Evolutionary conservation across 2,888 invertebrate genomes (phyloP).

Genomic region (Julus scanicus): DNA sequence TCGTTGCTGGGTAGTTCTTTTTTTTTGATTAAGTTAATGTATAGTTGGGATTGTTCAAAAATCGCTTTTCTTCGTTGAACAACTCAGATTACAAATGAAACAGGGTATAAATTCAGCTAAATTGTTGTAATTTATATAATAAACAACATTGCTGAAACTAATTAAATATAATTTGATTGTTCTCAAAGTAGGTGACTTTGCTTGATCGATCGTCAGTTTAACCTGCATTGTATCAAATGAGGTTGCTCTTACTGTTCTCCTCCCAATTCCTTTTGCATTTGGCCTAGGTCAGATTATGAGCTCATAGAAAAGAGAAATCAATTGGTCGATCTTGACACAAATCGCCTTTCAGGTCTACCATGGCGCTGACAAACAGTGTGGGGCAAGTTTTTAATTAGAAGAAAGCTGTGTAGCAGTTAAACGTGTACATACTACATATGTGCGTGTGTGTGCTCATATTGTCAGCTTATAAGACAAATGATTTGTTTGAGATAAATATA

Average conservation of each 20-base stretch:
- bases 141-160: neutral
- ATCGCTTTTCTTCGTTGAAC: too few species aligned
- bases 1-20: too few species aligned
- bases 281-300: neutral
- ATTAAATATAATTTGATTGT: neutral
- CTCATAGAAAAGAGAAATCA: neutral
- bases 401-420: neutral
- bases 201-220: neutral
- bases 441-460: neutral
- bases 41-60: too few species aligned
- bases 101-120: neutral
- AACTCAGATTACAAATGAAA: neutral
- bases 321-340: neutral
- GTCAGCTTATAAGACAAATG: neutral
- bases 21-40: too few species aligned
- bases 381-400: neutral
- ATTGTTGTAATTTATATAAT: too few species aligned
- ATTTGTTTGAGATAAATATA: slow-evolving; percentile 6
- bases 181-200: neutral
- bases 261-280: neutral
- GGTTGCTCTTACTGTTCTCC: neutral
- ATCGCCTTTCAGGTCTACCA: neutral
- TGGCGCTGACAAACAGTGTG: neutral
- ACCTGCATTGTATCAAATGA: slow-evolving; percentile 18
- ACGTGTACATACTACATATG: neutral